Evolutionary conservation across 2,888 invertebrate species (phyloP), one percentile per base, ranked within the genome.

Genomic region (Mesoligia furuncula): DNA sequence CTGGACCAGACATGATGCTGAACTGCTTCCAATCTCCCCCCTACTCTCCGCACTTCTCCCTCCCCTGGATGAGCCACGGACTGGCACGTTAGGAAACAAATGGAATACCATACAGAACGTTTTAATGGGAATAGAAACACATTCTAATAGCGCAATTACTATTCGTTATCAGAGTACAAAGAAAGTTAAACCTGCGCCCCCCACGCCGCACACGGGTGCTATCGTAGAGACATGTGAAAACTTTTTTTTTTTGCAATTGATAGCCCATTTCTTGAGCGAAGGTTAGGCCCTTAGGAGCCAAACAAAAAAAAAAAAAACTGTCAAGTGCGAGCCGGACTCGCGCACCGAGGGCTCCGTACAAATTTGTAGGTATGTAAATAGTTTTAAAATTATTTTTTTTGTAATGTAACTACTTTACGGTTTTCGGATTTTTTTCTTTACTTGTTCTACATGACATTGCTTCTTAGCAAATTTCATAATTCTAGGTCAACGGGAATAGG

Each of bases 1-100:
- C 92, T 97, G 68, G 95, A 96, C 73, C 95, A 94, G 51, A 94
- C 96, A 89, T 97, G 96, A 97, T 92, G 64, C 71, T 76, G 61
- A 70, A 31, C 69, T 48, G 42, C 66, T 61, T 48, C 70, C 69
- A n/a, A n/a, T 24, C 27, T 11, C 36, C 54, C 36, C 24, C 57
- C 57, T 57, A 15, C 48, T 57, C 57, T 57, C 66, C 39, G 45
- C 81, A 77, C 72, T 75, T 65, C 70, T n/a, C 51, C 51, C 45
- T 31, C 57, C 57, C 27, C 68, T 15, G 65, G 57, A 67, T 67
- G 81, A 85, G 81, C 36, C 73, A 64, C 73, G 51, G 57, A 74
- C 54, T 59, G 61, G 31, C 79, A 68, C 61, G 57, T 64, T 39
- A 65, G 68, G 81, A 73, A 73, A 73, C 79, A 83, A 86, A 85